phyloP scores from a whole-genome alignment of 2,113 vertebrate genomes.

The Camelus dromedarius region DNA sequence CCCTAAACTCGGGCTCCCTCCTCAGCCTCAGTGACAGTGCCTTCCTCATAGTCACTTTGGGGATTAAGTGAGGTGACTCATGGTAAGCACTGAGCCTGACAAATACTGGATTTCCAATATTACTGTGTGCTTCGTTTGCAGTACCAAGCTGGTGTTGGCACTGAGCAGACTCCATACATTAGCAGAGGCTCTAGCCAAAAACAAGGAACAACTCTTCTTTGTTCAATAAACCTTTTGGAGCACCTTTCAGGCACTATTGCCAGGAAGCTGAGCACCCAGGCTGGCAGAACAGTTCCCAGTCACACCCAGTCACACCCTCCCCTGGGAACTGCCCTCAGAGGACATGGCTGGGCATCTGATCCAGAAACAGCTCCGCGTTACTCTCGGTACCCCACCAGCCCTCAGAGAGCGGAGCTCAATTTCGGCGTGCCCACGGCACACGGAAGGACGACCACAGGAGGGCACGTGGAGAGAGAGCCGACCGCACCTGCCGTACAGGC shows the following conservation, averaged over 20 bases:
- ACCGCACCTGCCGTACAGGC: neutral
- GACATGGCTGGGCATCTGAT: neutral
- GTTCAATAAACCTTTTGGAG: neutral
- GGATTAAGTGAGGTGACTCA: neutral
- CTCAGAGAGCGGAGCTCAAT: neutral
- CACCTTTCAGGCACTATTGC: neutral
- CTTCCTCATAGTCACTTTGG: neutral
- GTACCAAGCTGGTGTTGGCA: neutral
- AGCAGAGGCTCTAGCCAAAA: neutral
- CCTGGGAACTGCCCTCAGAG: neutral
- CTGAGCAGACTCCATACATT: neutral
- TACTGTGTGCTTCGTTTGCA: constrained; percentile 12
- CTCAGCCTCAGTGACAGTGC: neutral
- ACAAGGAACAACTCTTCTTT: neutral
- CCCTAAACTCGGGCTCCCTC: neutral
- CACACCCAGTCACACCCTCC: neutral
- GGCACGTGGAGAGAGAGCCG: neutral
- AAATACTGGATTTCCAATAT: constrained; percentile 14
- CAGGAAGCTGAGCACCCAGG: neutral
- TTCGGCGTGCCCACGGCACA: accelerated
- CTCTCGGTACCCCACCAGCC: too few species aligned
- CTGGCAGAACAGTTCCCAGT: neutral
- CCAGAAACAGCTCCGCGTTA: neutral
- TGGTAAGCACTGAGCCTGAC: neutral
- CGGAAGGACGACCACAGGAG: neutral